Conservation (phyloP, 2,797 vertebrate species). For the Chromis chromis region DNA sequence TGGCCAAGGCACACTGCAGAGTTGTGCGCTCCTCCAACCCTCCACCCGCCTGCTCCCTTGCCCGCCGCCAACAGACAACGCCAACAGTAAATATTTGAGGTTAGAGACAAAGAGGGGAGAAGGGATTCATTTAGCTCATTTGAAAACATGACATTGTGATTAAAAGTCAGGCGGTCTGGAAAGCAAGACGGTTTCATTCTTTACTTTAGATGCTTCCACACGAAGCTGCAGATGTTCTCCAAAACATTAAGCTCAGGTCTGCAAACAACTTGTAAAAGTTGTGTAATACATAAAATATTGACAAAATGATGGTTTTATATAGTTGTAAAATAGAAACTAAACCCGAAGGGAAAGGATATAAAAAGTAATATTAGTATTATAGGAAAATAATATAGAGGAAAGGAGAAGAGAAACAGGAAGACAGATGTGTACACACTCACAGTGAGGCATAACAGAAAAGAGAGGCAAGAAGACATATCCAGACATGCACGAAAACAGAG, state of each 20-base stretch:
- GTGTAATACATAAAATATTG: background rate
- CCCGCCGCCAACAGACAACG: constrained; percentile 75
- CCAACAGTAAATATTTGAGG: constrained; percentile 85
- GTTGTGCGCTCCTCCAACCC: constrained; percentile 58
- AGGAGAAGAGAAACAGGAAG: constrained; percentile 9
- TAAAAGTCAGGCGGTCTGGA: constrained; percentile 69
- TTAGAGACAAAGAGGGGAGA: constrained; percentile 80
- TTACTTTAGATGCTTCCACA: constrained; percentile 24
- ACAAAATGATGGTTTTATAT: constrained; percentile 15
- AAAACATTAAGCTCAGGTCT: constrained; percentile 21
- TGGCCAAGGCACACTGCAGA: constrained; percentile 68
- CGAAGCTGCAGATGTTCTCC: constrained; percentile 37
- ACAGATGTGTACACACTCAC: constrained; percentile 6
- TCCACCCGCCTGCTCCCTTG: constrained; percentile 52
- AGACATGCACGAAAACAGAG: constrained; percentile 33
- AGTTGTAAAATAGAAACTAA: background rate
- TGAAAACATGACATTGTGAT: constrained; percentile 82
- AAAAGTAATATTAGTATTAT: constrained; percentile 1
- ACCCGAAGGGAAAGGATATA: constrained; percentile 6
- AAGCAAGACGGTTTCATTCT: constrained; percentile 40
- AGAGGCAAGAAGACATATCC: constrained; percentile 19
- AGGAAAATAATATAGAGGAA: constrained; percentile 5
- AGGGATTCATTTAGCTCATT: constrained; percentile 79
- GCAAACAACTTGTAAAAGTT: constrained; percentile 19
- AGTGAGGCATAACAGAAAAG: constrained; percentile 3